Evolutionary conservation across 2,113 vertebrate genomes (phyloP), one percentile per base, ranked within the genome.

Genomic region (Pelodiscus sinensis): DNA sequence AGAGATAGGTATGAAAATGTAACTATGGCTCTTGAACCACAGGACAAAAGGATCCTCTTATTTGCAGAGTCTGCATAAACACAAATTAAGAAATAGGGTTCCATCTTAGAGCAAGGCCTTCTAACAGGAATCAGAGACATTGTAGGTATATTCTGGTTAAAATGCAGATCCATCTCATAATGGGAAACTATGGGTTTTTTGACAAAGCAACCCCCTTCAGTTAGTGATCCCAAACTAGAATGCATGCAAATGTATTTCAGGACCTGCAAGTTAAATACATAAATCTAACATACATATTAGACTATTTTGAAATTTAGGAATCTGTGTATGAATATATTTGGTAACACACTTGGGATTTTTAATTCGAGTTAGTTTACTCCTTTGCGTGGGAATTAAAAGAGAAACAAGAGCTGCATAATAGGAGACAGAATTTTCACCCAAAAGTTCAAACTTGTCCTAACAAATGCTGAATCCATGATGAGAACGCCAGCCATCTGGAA

Each of bases 171-270:
- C 18, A 55, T 75, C 60, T 91, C 89, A 85, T 4, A 44, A 25
- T 77, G 38, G 24, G 27, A 44, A 44, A 77, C 12, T 27, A 35
- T 71, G 18, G 9, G 35, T 35, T 19, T 71, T 71, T 71, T 71
- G 65, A 18, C 65, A 71, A 35, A 25, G 73, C 73, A 27, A 77
- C 22, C 73, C 73, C 13, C 50, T 22, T 44, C 12, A 27, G 73
- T 3, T 77, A 77, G 22, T 77, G 62, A 90, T 71, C 57, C 60
- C 57, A 75, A 21, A 91, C 3, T 84, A 82, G 81, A 83, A 83
- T 78, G 92, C 91, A 82, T 21, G 27, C 50, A 87, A 88, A 86
- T 24, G 19, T n/a, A 89, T 12, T 77, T 88, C 79, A 89, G 60
- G 2, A 16, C 52, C 10, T 9, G 19, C 9, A 79, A 80, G 18